These are phyloP conservation scores for Salmo trutta DNA, from an alignment of 2,797 vertebrate species.

Conservation along the genomic window DNA sequence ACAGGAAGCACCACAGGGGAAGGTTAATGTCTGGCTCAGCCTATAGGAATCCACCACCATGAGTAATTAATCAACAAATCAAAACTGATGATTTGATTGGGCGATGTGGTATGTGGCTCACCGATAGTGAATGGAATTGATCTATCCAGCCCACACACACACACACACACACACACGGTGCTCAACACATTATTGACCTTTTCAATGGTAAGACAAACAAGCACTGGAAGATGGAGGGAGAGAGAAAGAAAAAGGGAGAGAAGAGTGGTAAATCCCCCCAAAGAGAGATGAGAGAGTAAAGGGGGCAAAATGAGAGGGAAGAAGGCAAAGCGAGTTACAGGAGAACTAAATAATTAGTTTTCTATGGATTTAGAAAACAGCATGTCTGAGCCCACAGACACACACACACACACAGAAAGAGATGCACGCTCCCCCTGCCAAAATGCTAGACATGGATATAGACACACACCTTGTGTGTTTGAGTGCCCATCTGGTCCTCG, in stretches of 20 bases:
- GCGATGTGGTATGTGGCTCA: conserved; percentile 46
- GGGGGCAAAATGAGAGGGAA: no score
- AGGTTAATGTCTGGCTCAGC: not conserved
- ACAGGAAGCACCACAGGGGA: conserved; percentile 5
- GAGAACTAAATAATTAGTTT: conserved; percentile 24
- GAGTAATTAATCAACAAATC: conserved; percentile 64
- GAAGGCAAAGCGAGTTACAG: not conserved
- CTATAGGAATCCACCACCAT: conserved; percentile 30
- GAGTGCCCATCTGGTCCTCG: conserved; percentile 53
- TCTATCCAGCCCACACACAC: conserved; percentile 26
- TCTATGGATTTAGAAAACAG: conserved; percentile 51
- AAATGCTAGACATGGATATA: no score
- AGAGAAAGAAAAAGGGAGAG: conserved; percentile 14
- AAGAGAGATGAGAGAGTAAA: not conserved
- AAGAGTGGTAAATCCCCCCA: no score
- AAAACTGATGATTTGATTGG: conserved; percentile 64
- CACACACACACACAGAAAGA: conserved; percentile 15
- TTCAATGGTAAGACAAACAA: conserved; percentile 55
- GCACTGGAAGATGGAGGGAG: conserved; percentile 66
- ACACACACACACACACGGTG: conserved; percentile 60
- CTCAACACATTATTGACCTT: conserved; percentile 78
- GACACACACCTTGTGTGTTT: not conserved
- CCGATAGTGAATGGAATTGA: conserved; percentile 57
- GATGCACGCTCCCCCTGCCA: conserved; percentile 11
- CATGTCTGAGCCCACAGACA: conserved; percentile 44